phyloP scores from a whole-genome alignment of 2,888 invertebrate species.

The Caenorhabditis sp. region DNA sequence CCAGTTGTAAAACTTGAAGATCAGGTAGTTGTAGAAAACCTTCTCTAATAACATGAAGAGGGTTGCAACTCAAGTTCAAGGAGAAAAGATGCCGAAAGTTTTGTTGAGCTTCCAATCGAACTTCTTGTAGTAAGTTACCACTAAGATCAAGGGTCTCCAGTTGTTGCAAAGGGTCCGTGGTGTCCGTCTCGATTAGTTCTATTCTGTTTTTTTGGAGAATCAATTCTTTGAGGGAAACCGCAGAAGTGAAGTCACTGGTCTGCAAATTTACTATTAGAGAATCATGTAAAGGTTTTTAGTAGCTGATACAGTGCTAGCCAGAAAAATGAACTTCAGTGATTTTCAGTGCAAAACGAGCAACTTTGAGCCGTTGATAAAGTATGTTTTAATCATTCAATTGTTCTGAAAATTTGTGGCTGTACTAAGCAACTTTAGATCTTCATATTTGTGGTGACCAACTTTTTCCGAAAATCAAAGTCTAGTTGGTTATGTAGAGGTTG shows the following conservation, averaged over 20 bases:
- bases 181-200: constrained; percentile 58
- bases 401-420: too few relatives aligned
- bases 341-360: too few relatives aligned
- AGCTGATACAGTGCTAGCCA: too few relatives aligned
- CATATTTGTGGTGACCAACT: too few relatives aligned
- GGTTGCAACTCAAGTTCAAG: constrained; percentile 65
- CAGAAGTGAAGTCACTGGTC: constrained; percentile 66
- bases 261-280: constrained; percentile 30
- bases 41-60: constrained; percentile 48
- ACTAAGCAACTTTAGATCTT: too few relatives aligned
- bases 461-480: too few relatives aligned
- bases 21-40: constrained; percentile 52
- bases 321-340: too few relatives aligned
- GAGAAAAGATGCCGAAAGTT: constrained; percentile 54
- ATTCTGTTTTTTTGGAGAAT: constrained; percentile 60
- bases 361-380: too few relatives aligned
- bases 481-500: too few relatives aligned
- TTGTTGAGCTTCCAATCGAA: constrained; percentile 61
- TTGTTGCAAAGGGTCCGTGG: constrained; percentile 59
- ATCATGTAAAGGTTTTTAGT: too few relatives aligned
- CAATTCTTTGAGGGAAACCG: constrained; percentile 57
- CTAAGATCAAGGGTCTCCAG: constrained; percentile 64
- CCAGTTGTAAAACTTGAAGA: constrained; percentile 61
- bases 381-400: too few relatives aligned
- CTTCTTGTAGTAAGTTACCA: constrained; percentile 40